phyloP scores from a whole-genome alignment of 2,888 invertebrate species.

The Mythimna pallens region DNA sequence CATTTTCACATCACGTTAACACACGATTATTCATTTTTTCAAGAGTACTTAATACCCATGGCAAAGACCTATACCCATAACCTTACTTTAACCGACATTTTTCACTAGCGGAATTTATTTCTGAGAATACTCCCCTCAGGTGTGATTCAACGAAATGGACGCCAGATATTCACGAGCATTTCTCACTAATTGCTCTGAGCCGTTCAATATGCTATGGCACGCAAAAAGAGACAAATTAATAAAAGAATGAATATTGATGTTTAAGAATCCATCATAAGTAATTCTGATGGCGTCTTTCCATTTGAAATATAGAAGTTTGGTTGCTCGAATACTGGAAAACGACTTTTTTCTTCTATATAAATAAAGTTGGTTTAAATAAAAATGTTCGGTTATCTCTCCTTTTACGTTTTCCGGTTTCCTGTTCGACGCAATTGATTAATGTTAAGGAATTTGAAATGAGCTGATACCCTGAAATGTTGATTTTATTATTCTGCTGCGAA shows the following conservation, averaged over 20 bases:
- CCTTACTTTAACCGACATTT: slow-evolving; percentile 28
- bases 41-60: slow-evolving; percentile 2
- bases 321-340: slow-evolving; percentile 13
- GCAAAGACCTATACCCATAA: too few relatives aligned
- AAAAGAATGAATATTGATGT: slow-evolving; percentile 78
- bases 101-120: slow-evolving; percentile 34
- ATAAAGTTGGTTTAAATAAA: slow-evolving; percentile 46
- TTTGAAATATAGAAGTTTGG: slow-evolving; percentile 35
- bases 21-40: background rate
- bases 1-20: background rate
- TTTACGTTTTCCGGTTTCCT: slow-evolving; percentile 25
- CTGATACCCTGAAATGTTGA: background rate
- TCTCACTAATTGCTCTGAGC: slow-evolving; percentile 82
- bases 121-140: slow-evolving; percentile 60
- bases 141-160: slow-evolving; percentile 77
- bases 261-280: slow-evolving; percentile 38
- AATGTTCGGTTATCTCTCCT: slow-evolving; percentile 21
- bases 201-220: slow-evolving; percentile 84
- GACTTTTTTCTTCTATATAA: slow-evolving; percentile 3
- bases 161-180: slow-evolving; percentile 82
- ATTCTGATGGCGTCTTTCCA: slow-evolving; percentile 33
- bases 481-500: slow-evolving; percentile 11
- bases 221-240: slow-evolving; percentile 82
- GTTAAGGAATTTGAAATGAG: slow-evolving; percentile 18
- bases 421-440: slow-evolving; percentile 35